Evolutionary conservation across 2,797 vertebrate species (phyloP).

Genomic region (Arrhamphus sclerolepis): DNA sequence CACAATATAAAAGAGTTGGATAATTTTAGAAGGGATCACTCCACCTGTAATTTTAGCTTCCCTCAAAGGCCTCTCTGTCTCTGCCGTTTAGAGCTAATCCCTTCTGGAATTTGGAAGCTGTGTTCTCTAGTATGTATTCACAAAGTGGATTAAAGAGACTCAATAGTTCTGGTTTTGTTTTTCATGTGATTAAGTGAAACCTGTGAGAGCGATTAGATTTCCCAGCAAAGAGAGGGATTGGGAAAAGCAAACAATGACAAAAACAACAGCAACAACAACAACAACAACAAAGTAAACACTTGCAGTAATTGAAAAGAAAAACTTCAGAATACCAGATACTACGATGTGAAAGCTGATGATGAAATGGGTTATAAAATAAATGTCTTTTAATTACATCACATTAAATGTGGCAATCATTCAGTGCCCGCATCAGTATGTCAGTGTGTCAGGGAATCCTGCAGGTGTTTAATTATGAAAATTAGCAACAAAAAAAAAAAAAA

Average conservation of each 20-base stretch:
- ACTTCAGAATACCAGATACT: too few relatives aligned
- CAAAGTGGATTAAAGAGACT: constrained; percentile 76
- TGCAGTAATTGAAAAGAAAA: constrained; percentile 18
- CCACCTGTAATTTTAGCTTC: constrained; percentile 86
- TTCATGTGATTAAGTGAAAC: constrained; percentile 71
- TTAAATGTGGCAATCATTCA: constrained; percentile 37
- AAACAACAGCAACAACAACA: constrained; percentile 9
- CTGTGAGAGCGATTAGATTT: constrained; percentile 70
- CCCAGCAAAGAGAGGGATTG: constrained; percentile 39
- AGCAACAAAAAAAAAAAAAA: constrained; percentile 8
- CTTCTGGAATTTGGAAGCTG: constrained; percentile 73
- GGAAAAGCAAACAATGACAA: constrained; percentile 27
- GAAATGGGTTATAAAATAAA: constrained; percentile 43
- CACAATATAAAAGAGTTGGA: constrained; percentile 84
- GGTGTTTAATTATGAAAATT: constrained; percentile 10
- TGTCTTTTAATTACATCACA: constrained; percentile 27
- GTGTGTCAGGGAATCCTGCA: constrained; percentile 10
- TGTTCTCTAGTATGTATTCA: constrained; percentile 74
- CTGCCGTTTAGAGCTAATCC: constrained; percentile 75
- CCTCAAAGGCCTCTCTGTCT: constrained; percentile 78
- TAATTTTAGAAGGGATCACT: constrained; percentile 89
- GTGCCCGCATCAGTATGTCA: constrained; percentile 21
- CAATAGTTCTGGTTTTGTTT: constrained; percentile 70
- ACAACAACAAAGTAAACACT: constrained; percentile 50
- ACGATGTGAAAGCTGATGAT: too few relatives aligned